Percentiles rank a stretch among this genome's conserved stretches.
Evolutionary conservation across 2,888 invertebrate genomes (phyloP).

Genomic region (Lasiommata megera): DNA sequence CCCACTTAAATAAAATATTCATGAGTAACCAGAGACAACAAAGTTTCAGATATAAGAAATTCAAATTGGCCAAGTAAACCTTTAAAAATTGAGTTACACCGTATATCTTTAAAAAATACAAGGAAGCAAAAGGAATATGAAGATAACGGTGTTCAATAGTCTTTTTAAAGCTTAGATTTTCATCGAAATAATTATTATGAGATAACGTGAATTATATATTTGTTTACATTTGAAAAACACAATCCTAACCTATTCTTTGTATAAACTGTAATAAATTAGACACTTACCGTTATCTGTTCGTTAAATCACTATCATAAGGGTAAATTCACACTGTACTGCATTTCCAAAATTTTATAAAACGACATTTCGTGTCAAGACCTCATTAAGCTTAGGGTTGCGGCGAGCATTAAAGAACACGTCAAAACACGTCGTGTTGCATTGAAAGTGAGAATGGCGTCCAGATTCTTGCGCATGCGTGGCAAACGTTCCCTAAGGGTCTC

Average conservation of each 20-base stretch:
- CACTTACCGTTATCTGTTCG: constrained; percentile 55
- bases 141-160: background rate
- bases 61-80: background rate
- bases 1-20: no score
- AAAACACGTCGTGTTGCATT: constrained; percentile 69
- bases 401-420: constrained; percentile 62
- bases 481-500: constrained; percentile 30
- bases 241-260: constrained; percentile 20
- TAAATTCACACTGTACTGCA: constrained; percentile 59
- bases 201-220: constrained; percentile 2
- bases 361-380: constrained; percentile 74
- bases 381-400: constrained; percentile 61
- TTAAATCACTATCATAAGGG: constrained; percentile 73
- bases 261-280: constrained; percentile 16
- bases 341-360: constrained; percentile 54
- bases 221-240: constrained; percentile 30
- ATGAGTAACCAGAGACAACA: no score
- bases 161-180: background rate
- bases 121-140: background rate
- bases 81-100: background rate
- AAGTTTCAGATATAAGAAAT: background rate
- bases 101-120: background rate
- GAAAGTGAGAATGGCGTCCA: constrained; percentile 74
- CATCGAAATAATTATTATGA: background rate
- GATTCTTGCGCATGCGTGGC: constrained; percentile 71